Evolutionary conservation across 2,113 vertebrate species (phyloP), one percentile per base, ranked within the genome.

Genomic region (Spheniscus mendiculus): DNA sequence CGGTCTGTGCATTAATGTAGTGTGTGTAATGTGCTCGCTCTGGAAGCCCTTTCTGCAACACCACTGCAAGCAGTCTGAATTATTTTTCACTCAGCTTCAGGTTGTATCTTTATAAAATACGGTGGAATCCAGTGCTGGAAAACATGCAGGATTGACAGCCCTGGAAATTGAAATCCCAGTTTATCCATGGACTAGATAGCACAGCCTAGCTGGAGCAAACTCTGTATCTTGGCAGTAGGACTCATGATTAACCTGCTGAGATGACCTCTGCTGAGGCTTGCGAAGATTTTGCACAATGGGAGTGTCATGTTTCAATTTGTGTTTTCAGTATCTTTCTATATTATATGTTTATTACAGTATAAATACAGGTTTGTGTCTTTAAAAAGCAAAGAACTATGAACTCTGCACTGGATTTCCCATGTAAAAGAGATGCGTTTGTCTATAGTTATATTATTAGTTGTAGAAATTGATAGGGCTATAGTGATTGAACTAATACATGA

Each of bases 131-230:
- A 45, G 49, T 61, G 52, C 52, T 93, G 62, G 66, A 91, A 94
- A 94, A 61, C 65, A 61, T 79, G 36, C 44, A 83, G 69, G 84
- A 94, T 26, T 94, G 81, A 72, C 84, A 96, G 66, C 53, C 47
- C 56, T 94, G 81, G 53, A 92, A 94, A 95, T 67, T 87, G 87
- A 91, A 96, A 89, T 94, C 55, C 29, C 40, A 76, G 29, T 91
- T 94, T 94, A 94, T 82, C 90, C 58, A 49, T 83, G 53, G 73
- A 74, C 67, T 84, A 84, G 42, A 55, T 81, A 91, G 44, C 23
- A 78, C 26, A 89, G 49, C 30, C 38, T 78, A 56, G n/a, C 42
- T 78, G 36, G 21, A 93, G 30, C 65, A 93, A 81, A 49, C 17
- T 58, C 11, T 78, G 1, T 91, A 40, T 87, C 30, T 74, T 80